A percentile compares a stretch with the other conserved stretches of the same genome.
These are phyloP conservation scores for Festucalex cinctus DNA, from an alignment of 2,113 vertebrate genomes.

Conservation along the genomic window DNA sequence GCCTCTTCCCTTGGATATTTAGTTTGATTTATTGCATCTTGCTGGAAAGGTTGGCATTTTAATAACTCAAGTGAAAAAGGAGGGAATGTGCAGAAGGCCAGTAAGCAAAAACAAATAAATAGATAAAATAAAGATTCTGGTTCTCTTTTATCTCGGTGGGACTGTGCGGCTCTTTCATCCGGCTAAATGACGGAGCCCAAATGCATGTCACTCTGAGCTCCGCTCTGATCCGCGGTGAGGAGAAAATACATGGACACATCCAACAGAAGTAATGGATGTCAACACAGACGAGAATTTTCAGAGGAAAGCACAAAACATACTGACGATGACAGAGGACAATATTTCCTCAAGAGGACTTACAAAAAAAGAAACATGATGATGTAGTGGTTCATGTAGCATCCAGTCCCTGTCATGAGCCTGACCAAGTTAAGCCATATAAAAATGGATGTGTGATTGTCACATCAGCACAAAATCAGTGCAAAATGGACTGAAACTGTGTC, in stretches of 20 bases:
- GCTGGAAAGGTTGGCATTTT: conserved; percentile 78
- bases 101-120: conserved; percentile 70
- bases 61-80: conserved; percentile 70
- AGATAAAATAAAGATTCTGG: conserved; percentile 41
- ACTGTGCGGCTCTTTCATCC: conserved; percentile 60
- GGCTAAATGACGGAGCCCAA: conserved; percentile 56
- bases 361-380: neutral
- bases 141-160: conserved; percentile 50
- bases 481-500: too few relatives aligned
- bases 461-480: too few relatives aligned
- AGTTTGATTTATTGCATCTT: conserved; percentile 78
- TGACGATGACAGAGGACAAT: conserved; percentile 19
- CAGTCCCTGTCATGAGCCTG: too few relatives aligned
- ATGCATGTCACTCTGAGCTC: conserved; percentile 63
- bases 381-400: neutral
- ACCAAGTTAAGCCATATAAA: too few relatives aligned
- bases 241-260: conserved; percentile 24
- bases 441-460: too few relatives aligned
- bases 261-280: conserved; percentile 57
- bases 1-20: conserved; percentile 66
- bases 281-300: conserved; percentile 35
- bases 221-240: conserved; percentile 57
- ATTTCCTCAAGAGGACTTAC: neutral
- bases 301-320: neutral
- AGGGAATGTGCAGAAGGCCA: conserved; percentile 54